A percentile compares a stretch with the other conserved stretches of the same genome.
These are phyloP conservation scores for Drosophila cracens DNA, from an alignment of 2,888 invertebrate genomes.

Conservation along the genomic window DNA sequence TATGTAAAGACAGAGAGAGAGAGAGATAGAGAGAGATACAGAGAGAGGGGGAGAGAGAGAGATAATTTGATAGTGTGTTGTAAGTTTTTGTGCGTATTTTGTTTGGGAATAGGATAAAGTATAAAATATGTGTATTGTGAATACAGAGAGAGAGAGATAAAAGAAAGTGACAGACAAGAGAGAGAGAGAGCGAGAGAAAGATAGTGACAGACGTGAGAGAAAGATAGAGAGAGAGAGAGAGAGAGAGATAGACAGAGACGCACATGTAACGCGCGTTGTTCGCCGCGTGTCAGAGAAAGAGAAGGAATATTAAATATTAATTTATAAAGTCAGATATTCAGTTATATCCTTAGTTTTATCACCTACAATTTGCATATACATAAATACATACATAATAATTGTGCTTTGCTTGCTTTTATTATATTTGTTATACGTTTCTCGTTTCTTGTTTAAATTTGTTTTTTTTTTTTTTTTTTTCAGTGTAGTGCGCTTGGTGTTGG, in stretches of 20 bases:
- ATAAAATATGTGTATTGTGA: slow-evolving; percentile 4
- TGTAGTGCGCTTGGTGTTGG: slow-evolving; percentile 51
- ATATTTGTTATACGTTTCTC: slow-evolving; percentile 18
- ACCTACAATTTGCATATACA: slow-evolving; percentile 53
- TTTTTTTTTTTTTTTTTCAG: slow-evolving; percentile 31
- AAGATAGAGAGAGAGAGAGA: slow-evolving; percentile 6
- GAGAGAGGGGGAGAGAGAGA: slow-evolving; percentile 21
- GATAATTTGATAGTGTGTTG: slow-evolving; percentile 24
- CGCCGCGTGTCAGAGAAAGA: slow-evolving; percentile 67
- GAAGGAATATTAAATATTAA: slow-evolving; percentile 69
- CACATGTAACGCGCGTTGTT: slow-evolving; percentile 61
- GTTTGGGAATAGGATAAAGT: slow-evolving; percentile 11
- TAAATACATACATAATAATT: slow-evolving; percentile 61
- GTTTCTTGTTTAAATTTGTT: slow-evolving; percentile 34
- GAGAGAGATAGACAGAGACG: slow-evolving; percentile 41
- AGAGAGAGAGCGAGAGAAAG: slow-evolving; percentile 15
- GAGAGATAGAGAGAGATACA: slow-evolving; percentile 28
- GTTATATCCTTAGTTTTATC: slow-evolving; percentile 54
- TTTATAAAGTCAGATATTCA: slow-evolving; percentile 51
- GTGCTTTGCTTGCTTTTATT: slow-evolving; percentile 46
- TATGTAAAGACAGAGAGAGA: slow-evolving; percentile 37
- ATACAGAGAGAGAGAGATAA: background rate
- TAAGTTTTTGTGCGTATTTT: slow-evolving; percentile 21
- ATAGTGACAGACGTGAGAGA: slow-evolving; percentile 6
- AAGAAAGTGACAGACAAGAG: slow-evolving; percentile 9